These are phyloP conservation scores for Artibeus lituratus DNA, from an alignment of 2,797 vertebrate species.

Conservation along the genomic window DNA sequence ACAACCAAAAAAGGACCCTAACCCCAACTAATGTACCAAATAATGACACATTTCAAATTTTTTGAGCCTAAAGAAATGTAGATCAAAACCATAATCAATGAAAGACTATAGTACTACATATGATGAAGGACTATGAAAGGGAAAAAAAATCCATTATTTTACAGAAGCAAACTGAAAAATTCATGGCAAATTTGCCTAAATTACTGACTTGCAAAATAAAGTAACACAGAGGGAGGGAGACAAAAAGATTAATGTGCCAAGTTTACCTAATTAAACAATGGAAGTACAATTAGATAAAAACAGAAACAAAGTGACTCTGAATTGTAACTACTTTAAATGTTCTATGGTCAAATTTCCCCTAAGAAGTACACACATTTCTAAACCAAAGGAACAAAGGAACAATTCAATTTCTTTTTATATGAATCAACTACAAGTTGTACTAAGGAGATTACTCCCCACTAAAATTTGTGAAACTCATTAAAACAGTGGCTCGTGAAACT, in stretches of 20 bases:
- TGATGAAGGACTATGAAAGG: neutral
- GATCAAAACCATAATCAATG: slow-evolving; percentile 22
- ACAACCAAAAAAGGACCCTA: neutral
- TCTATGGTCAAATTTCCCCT: neutral
- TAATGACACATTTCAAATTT: slow-evolving; percentile 23
- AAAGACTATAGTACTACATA: neutral
- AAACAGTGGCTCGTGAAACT: neutral
- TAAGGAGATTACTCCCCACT: neutral
- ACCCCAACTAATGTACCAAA: neutral
- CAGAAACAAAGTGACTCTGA: slow-evolving; percentile 9
- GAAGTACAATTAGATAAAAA: neutral
- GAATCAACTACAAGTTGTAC: neutral
- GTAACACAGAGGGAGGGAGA: neutral
- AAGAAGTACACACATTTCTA: slow-evolving; percentile 5
- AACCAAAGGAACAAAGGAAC: neutral
- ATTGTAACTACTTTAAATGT: slow-evolving; percentile 31
- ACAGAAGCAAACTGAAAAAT: slow-evolving; percentile 49
- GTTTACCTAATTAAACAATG: slow-evolving; percentile 36
- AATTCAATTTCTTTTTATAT: neutral
- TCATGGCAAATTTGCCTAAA: slow-evolving; percentile 12
- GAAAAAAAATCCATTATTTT: neutral
- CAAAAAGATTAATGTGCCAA: neutral
- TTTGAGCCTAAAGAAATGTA: neutral
- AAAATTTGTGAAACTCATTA: slow-evolving; percentile 31
- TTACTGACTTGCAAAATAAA: slow-evolving; percentile 37